Evolutionary conservation across 2,797 vertebrate species (phyloP).

Genomic region (Rallus crepitans): DNA sequence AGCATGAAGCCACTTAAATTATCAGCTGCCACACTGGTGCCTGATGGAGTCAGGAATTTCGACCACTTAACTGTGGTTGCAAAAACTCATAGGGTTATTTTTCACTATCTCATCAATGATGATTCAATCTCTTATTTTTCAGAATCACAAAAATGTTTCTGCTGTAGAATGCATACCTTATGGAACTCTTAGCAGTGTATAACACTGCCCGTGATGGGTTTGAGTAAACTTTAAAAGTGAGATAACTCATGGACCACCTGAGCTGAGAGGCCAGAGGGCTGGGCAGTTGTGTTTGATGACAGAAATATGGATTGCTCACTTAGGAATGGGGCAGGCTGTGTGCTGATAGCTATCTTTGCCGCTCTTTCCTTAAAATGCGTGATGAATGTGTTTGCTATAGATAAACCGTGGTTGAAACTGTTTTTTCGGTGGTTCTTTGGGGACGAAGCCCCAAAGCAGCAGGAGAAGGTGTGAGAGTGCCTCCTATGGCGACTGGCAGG

Average conservation of each 20-base stretch:
- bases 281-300: not conserved
- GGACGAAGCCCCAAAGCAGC: not conserved
- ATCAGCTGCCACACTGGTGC: not conserved
- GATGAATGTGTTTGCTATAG: not conserved
- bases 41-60: not conserved
- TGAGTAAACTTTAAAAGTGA: not conserved
- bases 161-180: not conserved
- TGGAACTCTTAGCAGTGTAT: not conserved
- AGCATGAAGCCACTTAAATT: not conserved
- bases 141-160: not conserved
- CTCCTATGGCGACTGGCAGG: conserved; percentile 9
- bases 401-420: not conserved
- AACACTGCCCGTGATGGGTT: not conserved
- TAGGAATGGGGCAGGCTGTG: not conserved
- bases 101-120: not conserved
- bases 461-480: conserved; percentile 14
- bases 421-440: not conserved
- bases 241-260: not conserved
- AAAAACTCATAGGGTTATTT: not conserved
- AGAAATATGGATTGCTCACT: not conserved
- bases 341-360: not conserved
- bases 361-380: not conserved
- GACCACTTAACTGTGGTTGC: not conserved
- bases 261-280: not conserved
- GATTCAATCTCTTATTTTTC: not conserved